Conservation (phyloP, 2,797 vertebrate genomes). For the Sebastolobus alascanus region DNA sequence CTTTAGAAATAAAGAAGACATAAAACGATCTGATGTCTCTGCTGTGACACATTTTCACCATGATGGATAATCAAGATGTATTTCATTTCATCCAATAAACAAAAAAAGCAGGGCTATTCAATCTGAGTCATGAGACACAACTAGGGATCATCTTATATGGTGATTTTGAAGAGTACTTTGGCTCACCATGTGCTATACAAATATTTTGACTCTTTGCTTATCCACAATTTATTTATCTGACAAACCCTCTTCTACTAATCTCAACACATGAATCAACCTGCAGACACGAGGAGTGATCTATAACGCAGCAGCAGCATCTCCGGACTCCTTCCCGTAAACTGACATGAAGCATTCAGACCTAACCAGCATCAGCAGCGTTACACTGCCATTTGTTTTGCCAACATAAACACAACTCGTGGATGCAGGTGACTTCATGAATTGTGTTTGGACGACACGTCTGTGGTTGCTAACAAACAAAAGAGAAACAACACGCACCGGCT, state of each 20-base stretch:
- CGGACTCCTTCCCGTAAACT: conserved; percentile 26
- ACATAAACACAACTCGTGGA: conserved; percentile 46
- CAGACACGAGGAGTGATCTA: conserved; percentile 6
- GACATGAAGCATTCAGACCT: conserved; percentile 9
- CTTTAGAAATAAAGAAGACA: neutral
- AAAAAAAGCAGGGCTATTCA: conserved; percentile 15
- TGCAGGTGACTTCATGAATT: conserved; percentile 34
- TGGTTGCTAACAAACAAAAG: conserved; percentile 66
- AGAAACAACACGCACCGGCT: conserved; percentile 21
- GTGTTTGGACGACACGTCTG: conserved; percentile 46
- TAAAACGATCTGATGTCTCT: neutral
- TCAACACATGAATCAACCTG: conserved; percentile 36
- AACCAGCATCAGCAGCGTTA: conserved; percentile 4
- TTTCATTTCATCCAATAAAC: conserved; percentile 12
- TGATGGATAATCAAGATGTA: neutral
- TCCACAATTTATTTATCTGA: conserved; percentile 34
- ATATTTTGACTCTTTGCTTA: conserved; percentile 45
- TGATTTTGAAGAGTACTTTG: conserved; percentile 28
- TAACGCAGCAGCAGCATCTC: conserved; percentile 11
- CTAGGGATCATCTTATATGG: conserved; percentile 51
- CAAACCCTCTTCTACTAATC: conserved; percentile 22
- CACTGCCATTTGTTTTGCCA: conserved; percentile 30
- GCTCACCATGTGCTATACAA: conserved; percentile 23
- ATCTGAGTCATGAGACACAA: conserved; percentile 43
- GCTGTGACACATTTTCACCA: conserved; percentile 12